Conservation (phyloP, 2,888 invertebrate genomes). For the Ormia ochracea region DNA sequence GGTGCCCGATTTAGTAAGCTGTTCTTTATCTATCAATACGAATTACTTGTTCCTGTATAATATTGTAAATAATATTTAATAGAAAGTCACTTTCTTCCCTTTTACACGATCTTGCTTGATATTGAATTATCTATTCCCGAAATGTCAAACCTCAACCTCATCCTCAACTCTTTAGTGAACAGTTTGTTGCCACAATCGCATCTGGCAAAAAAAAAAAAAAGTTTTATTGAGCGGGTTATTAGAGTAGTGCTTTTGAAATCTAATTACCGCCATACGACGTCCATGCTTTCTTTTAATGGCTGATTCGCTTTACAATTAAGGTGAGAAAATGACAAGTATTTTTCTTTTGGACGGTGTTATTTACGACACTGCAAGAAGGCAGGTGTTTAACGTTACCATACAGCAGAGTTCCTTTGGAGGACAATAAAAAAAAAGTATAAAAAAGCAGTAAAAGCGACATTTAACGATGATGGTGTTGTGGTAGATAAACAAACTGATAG, state of each 20-base stretch:
- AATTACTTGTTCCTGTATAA: too few species aligned
- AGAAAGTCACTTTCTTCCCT: too few species aligned
- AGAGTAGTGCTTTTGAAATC: not conserved
- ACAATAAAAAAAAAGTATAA: not conserved
- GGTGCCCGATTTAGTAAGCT: too few species aligned
- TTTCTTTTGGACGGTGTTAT: not conserved
- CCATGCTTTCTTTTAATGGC: not conserved
- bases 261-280: not conserved
- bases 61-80: too few species aligned
- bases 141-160: too few species aligned
- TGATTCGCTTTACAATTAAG: not conserved
- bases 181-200: too few species aligned
- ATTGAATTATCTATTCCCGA: too few species aligned
- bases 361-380: not conserved
- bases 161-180: too few species aligned
- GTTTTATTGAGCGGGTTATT: too few species aligned
- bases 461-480: not conserved
- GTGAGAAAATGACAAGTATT: not conserved
- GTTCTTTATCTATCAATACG: too few species aligned
- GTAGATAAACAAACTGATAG: not conserved
- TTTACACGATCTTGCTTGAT: too few species aligned
- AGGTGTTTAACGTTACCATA: constrained; percentile 44
- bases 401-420: not conserved
- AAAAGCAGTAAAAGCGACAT: not conserved
- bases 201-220: too few species aligned